phyloP scores from a whole-genome alignment of 2,888 invertebrate species.

The Cerastis leucographa region DNA sequence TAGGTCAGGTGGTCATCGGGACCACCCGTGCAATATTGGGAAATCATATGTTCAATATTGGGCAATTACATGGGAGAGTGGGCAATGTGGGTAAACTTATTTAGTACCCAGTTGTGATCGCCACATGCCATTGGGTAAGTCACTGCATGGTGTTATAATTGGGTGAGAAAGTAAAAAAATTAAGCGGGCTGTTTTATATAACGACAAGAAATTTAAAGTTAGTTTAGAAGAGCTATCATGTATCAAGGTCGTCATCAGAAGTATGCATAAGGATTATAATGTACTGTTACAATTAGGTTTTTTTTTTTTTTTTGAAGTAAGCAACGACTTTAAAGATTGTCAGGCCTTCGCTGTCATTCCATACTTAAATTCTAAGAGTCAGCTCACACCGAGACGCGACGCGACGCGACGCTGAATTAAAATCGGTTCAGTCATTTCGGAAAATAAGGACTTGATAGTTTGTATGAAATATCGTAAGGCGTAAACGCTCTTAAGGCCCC shows the following conservation, averaged over 20 bases:
- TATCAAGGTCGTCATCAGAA: background rate
- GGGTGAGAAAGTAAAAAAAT: conserved; percentile 22
- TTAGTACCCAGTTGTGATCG: conserved; percentile 30
- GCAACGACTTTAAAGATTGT: too few relatives aligned
- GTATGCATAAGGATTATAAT: too few relatives aligned
- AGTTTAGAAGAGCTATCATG: background rate
- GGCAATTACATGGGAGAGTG: conserved; percentile 79
- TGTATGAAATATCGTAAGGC: too few relatives aligned
- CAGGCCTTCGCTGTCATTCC: too few relatives aligned
- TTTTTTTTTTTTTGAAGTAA: too few relatives aligned
- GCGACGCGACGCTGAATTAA: too few relatives aligned
- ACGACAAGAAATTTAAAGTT: background rate
- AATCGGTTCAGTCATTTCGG: too few relatives aligned
- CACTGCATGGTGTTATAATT: conserved; percentile 13
- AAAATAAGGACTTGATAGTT: too few relatives aligned
- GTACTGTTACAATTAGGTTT: too few relatives aligned
- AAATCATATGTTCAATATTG: conserved; percentile 74
- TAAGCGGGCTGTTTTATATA: accelerated
- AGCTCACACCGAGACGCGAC: too few relatives aligned
- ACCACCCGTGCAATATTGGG: conserved; percentile 71
- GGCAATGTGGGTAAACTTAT: conserved; percentile 53
- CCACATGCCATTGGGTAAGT: conserved; percentile 28
- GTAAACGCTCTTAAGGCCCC: conserved; percentile 34
- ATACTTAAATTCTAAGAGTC: too few relatives aligned
- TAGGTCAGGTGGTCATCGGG: conserved; percentile 78